These are phyloP conservation scores for Mesorhabditis spiculigera DNA, from an alignment of 2,888 invertebrate species.

Conservation along the genomic window DNA sequence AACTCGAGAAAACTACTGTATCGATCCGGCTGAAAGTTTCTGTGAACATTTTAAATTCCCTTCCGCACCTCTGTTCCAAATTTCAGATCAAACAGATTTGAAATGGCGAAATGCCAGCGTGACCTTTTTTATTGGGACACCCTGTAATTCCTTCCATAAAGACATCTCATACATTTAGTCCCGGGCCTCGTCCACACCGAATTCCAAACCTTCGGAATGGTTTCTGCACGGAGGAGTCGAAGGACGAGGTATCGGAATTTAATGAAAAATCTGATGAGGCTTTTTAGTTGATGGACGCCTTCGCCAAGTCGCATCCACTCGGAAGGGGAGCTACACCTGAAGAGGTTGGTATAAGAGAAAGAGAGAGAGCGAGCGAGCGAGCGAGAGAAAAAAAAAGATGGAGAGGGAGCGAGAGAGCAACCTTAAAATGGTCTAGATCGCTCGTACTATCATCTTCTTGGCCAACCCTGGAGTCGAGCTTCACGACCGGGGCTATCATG, in stretches of 20 bases:
- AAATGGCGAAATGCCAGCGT: too few relatives aligned
- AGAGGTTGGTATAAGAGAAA: not conserved
- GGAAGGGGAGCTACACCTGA: not conserved
- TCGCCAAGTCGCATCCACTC: slow-evolving; percentile 1
- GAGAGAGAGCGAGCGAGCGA: too few relatives aligned
- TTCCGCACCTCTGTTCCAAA: too few relatives aligned
- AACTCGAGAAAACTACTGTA: too few relatives aligned
- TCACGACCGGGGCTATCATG: slow-evolving; percentile 81
- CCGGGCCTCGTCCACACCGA: slow-evolving; percentile 87
- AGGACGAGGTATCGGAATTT: slow-evolving; percentile 59
- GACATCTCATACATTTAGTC: slow-evolving; percentile 58
- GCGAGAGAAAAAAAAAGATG: too few relatives aligned
- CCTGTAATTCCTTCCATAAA: too few relatives aligned
- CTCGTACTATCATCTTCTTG: slow-evolving; percentile 59
- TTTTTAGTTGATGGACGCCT: not conserved
- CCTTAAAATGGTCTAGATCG: too few relatives aligned
- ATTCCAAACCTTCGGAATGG: slow-evolving; percentile 81
- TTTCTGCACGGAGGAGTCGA: slow-evolving; percentile 77
- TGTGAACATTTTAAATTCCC: too few relatives aligned
- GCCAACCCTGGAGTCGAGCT: slow-evolving; percentile 79
- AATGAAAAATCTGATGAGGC: not conserved
- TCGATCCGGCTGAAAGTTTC: too few relatives aligned
- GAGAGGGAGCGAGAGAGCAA: too few relatives aligned
- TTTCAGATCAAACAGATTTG: too few relatives aligned
- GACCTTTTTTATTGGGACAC: too few relatives aligned